Evolutionary conservation across 2,113 vertebrate genomes (phyloP).

Genomic region (Sarotherodon lohbergeri): DNA sequence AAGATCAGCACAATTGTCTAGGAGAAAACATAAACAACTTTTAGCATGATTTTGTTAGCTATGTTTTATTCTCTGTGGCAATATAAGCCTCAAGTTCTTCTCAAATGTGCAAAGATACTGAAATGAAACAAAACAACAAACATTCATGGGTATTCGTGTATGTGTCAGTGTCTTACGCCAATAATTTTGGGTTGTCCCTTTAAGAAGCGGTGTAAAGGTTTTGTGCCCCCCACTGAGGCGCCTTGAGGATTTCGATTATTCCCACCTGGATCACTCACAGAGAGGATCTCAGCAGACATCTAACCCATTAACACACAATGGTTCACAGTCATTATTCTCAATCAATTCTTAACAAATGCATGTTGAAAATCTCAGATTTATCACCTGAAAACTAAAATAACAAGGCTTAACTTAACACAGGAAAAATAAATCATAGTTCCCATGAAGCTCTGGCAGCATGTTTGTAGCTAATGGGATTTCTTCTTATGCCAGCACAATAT

Average conservation of each 20-base stretch:
- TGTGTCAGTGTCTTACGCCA: slow-evolving; percentile 51
- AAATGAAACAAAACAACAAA: neutral
- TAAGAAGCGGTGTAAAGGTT: slow-evolving; percentile 74
- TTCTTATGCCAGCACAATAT: neutral
- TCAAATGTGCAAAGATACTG: neutral
- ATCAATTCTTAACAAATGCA: neutral
- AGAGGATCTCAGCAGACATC: slow-evolving; percentile 43
- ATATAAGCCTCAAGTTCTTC: neutral
- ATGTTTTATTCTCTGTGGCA: neutral
- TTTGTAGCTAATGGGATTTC: neutral
- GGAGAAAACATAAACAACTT: neutral
- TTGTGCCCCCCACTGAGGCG: slow-evolving; percentile 45
- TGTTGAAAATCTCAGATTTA: neutral
- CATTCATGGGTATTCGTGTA: neutral
- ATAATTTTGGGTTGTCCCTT: slow-evolving; percentile 63
- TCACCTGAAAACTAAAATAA: neutral
- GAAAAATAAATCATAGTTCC: neutral
- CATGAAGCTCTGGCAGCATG: neutral
- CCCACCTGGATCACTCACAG: neutral
- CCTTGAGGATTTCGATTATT: neutral
- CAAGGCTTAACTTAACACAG: neutral
- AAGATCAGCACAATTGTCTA: slow-evolving; percentile 28
- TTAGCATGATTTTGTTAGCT: neutral
- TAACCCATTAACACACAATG: neutral
- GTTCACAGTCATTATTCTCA: neutral